Conservation (phyloP, 92 coral and sea anemone genomes). For the Paramuricea clavata region DNA sequence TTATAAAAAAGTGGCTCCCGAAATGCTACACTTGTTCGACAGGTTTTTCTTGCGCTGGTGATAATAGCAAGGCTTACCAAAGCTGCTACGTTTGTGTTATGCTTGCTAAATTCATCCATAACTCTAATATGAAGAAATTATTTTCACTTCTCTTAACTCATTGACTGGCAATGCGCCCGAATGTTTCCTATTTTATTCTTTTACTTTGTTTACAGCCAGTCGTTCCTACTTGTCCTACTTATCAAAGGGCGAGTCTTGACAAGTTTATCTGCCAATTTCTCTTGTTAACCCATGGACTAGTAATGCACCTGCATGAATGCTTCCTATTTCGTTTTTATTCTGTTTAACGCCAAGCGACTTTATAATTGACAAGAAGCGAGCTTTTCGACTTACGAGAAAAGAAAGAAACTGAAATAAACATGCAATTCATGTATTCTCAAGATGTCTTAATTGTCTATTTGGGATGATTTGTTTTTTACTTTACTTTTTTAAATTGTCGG, state of each 20-base stretch:
- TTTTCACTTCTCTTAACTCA: neutral
- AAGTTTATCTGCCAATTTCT: neutral
- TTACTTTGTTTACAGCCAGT: neutral
- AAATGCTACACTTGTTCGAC: too few species aligned
- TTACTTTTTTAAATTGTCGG: too few species aligned
- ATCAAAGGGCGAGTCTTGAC: neutral
- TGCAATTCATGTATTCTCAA: too few species aligned
- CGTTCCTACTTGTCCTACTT: neutral
- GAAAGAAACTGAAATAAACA: neutral
- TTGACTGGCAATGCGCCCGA: too few species aligned
- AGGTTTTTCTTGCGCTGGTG: conserved; percentile 1
- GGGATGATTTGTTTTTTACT: too few species aligned
- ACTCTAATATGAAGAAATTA: neutral
- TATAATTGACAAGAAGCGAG: neutral
- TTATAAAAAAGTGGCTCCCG: too few species aligned
- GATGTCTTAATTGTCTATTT: neutral
- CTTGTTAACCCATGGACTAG: neutral
- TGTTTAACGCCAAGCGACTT: neutral
- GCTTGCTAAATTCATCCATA: neutral
- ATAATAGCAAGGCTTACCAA: neutral
- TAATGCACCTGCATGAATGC: neutral
- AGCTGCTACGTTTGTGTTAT: neutral
- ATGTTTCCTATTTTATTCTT: neutral
- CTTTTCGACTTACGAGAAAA: neutral
- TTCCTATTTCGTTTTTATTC: neutral